phyloP scores from a whole-genome alignment of 2,888 invertebrate genomes.

The Andrena flavipes region DNA sequence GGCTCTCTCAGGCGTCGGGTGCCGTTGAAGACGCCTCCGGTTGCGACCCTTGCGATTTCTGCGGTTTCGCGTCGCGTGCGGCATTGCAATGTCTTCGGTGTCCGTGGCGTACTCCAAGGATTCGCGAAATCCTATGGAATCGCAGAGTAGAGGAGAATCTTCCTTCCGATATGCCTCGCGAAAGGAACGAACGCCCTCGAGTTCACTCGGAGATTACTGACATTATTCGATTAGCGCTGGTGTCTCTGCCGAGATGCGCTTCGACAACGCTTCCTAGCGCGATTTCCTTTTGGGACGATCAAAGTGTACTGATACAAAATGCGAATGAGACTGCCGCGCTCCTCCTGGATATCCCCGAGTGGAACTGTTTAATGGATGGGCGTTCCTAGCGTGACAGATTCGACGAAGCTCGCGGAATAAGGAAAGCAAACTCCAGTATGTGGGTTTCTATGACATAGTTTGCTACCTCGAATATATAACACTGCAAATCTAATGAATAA shows the following conservation, averaged over 20 bases:
- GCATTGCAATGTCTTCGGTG: constrained; percentile 72
- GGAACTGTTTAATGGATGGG: constrained; percentile 1
- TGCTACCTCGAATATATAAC: not conserved
- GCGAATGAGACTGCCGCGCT: not conserved
- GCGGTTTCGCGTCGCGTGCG: constrained; percentile 77
- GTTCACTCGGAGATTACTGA: not conserved
- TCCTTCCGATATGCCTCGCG: not conserved
- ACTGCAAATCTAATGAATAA: constrained; percentile 2
- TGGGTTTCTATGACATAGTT: not conserved
- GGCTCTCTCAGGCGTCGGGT: constrained; percentile 42
- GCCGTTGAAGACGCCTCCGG: constrained; percentile 64
- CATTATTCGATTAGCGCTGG: not conserved
- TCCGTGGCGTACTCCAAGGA: constrained; percentile 72
- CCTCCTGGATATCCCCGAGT: not conserved
- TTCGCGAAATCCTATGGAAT: constrained; percentile 55
- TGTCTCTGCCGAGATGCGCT: constrained; percentile 5
- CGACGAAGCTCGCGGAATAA: not conserved
- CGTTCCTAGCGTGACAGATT: not conserved
- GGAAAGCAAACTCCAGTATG: not conserved
- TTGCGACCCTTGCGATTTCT: constrained; percentile 76
- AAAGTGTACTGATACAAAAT: not conserved
- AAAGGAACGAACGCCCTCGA: not conserved
- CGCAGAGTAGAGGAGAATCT: constrained; percentile 32
- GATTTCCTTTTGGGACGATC: not conserved
- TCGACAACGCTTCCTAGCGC: not conserved